A percentile compares a stretch with the other conserved stretches of the same genome.
Evolutionary conservation across 2,888 invertebrate genomes (phyloP).

Genomic region (Melikaiella ostensackeni): DNA sequence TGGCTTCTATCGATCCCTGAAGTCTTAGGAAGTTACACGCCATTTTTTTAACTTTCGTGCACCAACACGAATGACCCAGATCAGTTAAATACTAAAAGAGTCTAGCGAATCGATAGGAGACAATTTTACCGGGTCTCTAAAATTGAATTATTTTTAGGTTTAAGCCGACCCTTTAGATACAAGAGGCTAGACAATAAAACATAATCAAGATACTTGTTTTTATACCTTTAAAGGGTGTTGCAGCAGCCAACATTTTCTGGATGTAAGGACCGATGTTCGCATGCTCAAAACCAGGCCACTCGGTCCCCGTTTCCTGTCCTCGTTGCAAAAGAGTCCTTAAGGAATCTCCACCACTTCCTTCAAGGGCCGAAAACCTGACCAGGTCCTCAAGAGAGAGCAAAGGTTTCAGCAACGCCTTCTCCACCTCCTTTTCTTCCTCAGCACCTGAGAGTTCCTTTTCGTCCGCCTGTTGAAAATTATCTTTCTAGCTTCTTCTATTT

Average conservation of each 20-base stretch:
- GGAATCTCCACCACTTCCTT: constrained; percentile 78
- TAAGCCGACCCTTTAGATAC: background rate
- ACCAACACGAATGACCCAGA: constrained; percentile 65
- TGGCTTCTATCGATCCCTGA: constrained; percentile 75
- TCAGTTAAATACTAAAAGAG: constrained; percentile 44
- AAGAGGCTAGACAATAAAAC: too few species aligned
- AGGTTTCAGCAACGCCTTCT: constrained; percentile 80
- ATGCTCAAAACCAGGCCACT: constrained; percentile 78
- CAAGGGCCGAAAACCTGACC: constrained; percentile 79
- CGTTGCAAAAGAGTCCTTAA: constrained; percentile 79
- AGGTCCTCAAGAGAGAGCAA: constrained; percentile 81
- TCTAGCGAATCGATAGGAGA: constrained; percentile 3
- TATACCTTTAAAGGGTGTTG: constrained; percentile 73
- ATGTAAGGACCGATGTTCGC: constrained; percentile 79
- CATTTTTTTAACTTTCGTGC: constrained; percentile 60
- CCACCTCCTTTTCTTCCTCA: constrained; percentile 82
- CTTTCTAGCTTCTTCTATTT: constrained; percentile 59
- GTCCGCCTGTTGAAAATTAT: constrained; percentile 77
- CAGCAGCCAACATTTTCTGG: constrained; percentile 78
- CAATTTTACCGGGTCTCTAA: background rate
- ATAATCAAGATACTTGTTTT: background rate
- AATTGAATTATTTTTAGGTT: background rate
- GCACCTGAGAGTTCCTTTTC: constrained; percentile 81
- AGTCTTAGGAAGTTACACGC: constrained; percentile 66
- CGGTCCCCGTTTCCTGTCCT: constrained; percentile 76